A percentile compares a stretch with the other conserved stretches of the same genome.
These are phyloP conservation scores for Parnassius glacialis DNA, from an alignment of 2,888 invertebrate species.

Conservation along the genomic window DNA sequence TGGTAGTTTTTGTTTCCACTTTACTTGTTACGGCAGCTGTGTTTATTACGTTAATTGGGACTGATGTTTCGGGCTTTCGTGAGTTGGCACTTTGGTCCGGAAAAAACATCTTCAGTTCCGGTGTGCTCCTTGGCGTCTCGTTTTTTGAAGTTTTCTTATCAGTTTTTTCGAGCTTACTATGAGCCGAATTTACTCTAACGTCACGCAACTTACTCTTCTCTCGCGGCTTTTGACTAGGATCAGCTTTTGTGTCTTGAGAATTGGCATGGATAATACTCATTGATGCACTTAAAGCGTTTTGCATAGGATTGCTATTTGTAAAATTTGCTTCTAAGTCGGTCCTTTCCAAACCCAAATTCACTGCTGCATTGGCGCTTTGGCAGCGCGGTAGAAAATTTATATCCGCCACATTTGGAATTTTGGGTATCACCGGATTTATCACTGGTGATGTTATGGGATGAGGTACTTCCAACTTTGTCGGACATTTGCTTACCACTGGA, in stretches of 20 bases:
- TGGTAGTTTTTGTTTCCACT: constrained; percentile 56
- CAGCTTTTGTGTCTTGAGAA: constrained; percentile 56
- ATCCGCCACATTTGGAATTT: constrained; percentile 67
- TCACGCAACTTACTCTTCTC: constrained; percentile 73
- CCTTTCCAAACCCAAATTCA: constrained; percentile 65
- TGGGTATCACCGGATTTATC: constrained; percentile 70
- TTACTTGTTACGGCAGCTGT: constrained; percentile 60
- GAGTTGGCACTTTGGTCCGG: constrained; percentile 59
- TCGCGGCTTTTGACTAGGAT: constrained; percentile 62
- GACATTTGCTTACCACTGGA: constrained; percentile 61
- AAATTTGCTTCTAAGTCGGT: constrained; percentile 60
- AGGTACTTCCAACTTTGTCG: constrained; percentile 72
- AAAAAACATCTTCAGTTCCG: constrained; percentile 74
- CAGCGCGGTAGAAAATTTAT: constrained; percentile 71
- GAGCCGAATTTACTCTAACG: constrained; percentile 74
- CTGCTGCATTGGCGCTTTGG: constrained; percentile 71
- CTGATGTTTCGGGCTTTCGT: constrained; percentile 70
- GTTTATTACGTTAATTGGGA: constrained; percentile 74
- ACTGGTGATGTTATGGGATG: constrained; percentile 75
- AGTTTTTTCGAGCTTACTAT: constrained; percentile 70
- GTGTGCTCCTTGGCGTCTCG: constrained; percentile 65
- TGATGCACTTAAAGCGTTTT: constrained; percentile 56
- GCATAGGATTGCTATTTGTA: constrained; percentile 50
- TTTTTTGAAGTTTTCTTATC: constrained; percentile 66
- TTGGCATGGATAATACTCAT: constrained; percentile 58